A percentile compares a stretch with the other conserved stretches of the same genome.
Conservation (phyloP, 2,113 vertebrate genomes). For the Chionis minor region DNA sequence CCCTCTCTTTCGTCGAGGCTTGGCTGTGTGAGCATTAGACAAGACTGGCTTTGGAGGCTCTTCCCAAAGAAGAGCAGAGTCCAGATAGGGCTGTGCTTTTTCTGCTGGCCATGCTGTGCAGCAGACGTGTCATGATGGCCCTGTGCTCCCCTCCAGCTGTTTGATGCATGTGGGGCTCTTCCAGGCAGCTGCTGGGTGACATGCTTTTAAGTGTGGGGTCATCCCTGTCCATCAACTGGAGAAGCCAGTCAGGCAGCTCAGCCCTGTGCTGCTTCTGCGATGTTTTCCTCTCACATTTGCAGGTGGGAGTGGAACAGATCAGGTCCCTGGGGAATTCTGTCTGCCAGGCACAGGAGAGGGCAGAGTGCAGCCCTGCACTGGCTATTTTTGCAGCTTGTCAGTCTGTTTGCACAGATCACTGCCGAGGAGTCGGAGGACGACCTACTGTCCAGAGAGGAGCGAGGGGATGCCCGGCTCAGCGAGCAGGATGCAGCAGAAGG, state of each 20-base stretch:
- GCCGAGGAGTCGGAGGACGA: constrained; percentile 48
- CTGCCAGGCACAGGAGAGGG: background rate
- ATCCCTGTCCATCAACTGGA: fast-evolving
- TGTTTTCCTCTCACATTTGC: fast-evolving
- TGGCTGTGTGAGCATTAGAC: fast-evolving
- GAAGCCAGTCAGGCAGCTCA: no score
- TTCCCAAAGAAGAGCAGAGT: no score
- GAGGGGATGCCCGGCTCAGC: background rate
- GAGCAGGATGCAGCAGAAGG: background rate
- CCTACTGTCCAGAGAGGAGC: constrained; percentile 47
- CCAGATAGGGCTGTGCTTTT: fast-evolving
- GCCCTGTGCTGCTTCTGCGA: background rate
- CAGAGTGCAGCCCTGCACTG: fast-evolving
- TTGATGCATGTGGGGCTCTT: fast-evolving
- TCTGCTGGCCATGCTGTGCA: fast-evolving
- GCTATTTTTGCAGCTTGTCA: background rate
- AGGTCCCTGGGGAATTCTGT: background rate
- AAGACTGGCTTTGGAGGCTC: background rate
- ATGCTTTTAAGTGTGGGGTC: fast-evolving
- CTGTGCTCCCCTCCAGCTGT: no score
- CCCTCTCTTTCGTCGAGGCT: fast-evolving
- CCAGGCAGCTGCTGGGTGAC: fast-evolving
- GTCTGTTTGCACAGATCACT: constrained; percentile 28
- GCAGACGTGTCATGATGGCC: fast-evolving
- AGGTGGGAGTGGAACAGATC: background rate